Conservation (phyloP, 2,888 invertebrate genomes). For the Tipula vernalis region DNA sequence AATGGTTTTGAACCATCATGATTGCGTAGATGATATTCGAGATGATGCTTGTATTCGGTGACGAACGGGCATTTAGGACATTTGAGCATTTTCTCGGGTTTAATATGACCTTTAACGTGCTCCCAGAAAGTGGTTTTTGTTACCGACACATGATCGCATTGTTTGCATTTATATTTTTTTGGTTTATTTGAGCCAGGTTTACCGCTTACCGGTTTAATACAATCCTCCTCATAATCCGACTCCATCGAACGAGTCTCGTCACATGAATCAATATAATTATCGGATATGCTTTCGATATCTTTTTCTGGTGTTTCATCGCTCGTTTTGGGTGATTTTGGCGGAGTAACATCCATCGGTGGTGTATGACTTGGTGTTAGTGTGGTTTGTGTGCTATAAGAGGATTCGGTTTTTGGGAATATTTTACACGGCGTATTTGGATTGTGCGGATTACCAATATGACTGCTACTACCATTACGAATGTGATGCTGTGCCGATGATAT, state of each 20-base stretch:
- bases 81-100: conserved; percentile 77
- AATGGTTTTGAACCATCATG: conserved; percentile 93
- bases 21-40: conserved; percentile 93
- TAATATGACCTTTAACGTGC: conserved; percentile 83
- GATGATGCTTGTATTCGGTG: conserved; percentile 96
- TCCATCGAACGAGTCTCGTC: conserved; percentile 30
- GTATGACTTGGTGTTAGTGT: conserved; percentile 28
- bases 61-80: conserved; percentile 94
- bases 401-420: conserved; percentile 9
- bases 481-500: conserved; percentile 21
- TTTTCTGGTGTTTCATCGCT: conserved; percentile 20
- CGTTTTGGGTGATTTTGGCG: conserved; percentile 32
- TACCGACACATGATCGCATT: conserved; percentile 71
- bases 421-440: conserved; percentile 7
- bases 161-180: conserved; percentile 86
- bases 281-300: conserved; percentile 30
- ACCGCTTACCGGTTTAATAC: conserved; percentile 38
- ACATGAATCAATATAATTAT: conserved; percentile 37
- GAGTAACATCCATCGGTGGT: conserved; percentile 35
- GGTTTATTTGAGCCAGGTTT: conserved; percentile 49
- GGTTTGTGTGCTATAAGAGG: not conserved
- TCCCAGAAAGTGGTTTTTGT: conserved; percentile 91
- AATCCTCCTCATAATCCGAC: conserved; percentile 29
- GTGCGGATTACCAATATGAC: not conserved
- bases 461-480: not conserved